Base-by-base conservation (phyloP, 2,888 invertebrate species). In the Caenorhabditis wallacei region DNA sequence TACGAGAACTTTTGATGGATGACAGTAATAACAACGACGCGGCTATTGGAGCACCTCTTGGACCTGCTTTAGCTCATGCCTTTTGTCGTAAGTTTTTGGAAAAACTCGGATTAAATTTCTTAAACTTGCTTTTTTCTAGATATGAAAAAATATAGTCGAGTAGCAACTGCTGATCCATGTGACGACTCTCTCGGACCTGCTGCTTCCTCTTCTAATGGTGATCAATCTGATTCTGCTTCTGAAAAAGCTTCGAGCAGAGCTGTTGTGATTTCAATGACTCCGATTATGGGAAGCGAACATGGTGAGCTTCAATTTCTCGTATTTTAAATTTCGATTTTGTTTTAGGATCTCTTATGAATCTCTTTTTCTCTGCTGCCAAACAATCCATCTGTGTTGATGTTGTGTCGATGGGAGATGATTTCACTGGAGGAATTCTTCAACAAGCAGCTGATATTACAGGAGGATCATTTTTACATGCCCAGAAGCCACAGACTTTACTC, bases 371-470 rank as follows among this genome's bases (percentile, higher is more conserved):
- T 1, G 85, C 87, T 1, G 84, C 85, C 7, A 86, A 86, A 64
- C 85, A 87, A 35, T 71, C 64, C 4, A 85, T 85, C 20, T 87
- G 84, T 63, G 87, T 87, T 1, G 87, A 87, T 64, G 87, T 87
- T 2, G 71, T 84, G 1, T 83, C 83, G 13, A 54, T 87, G 48
- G 85, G 84, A 7, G 82, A 82, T n/a, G 80, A 84, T 46, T 59
- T 48, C n/a, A 79, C 80, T 2, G 82, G 85, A 22, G 85, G 85
- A 1, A 57, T 87, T n/a, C 75, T 87, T 4, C 87, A 87, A 61
- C 87, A 87, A 57, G 86, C 87, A 0, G 85, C 87, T 5, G 87
- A 87, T 46, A 87, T 87, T 35, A 87, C 87, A 3, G 86, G 85
- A 16, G 87, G 87, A n/a, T 61, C 83, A 16, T 87, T 84, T 57